Evolutionary conservation across 2,888 invertebrate species (phyloP).

Genomic region (Thereva unica): DNA sequence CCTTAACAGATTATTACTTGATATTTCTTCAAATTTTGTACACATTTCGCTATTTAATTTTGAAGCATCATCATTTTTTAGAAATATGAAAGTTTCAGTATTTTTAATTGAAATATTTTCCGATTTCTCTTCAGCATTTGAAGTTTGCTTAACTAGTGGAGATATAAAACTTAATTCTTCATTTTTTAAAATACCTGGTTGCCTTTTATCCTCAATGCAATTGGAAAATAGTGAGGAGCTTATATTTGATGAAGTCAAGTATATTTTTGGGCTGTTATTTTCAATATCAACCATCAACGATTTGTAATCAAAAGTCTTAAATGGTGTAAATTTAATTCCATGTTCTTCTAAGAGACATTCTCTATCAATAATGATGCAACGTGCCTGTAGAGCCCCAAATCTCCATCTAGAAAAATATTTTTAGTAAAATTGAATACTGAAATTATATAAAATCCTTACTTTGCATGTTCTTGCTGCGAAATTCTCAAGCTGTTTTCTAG

Average conservation of each 20-base stretch:
- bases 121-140: neutral
- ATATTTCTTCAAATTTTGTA: too few relatives aligned
- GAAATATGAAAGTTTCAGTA: neutral
- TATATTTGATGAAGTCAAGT: slow-evolving; percentile 46
- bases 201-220: neutral
- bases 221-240: neutral
- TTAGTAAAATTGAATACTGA: neutral
- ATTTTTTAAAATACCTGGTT: neutral
- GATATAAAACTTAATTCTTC: neutral
- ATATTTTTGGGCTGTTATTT: slow-evolving; percentile 47
- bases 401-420: slow-evolving; percentile 50
- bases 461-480: slow-evolving; percentile 53
- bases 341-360: slow-evolving; percentile 53
- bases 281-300: slow-evolving; percentile 45
- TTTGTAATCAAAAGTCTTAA: slow-evolving; percentile 46
- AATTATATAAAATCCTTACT: slow-evolving; percentile 45
- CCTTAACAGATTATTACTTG: too few relatives aligned
- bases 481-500: slow-evolving; percentile 53
- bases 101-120: neutral
- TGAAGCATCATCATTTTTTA: neutral
- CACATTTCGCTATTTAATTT: too few relatives aligned
- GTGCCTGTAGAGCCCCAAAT: slow-evolving; percentile 55
- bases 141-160: neutral
- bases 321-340: slow-evolving; percentile 50
- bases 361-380: slow-evolving; percentile 54